Conservation (phyloP, 2,797 vertebrate genomes). For the Ctenosaura bakeri region DNA sequence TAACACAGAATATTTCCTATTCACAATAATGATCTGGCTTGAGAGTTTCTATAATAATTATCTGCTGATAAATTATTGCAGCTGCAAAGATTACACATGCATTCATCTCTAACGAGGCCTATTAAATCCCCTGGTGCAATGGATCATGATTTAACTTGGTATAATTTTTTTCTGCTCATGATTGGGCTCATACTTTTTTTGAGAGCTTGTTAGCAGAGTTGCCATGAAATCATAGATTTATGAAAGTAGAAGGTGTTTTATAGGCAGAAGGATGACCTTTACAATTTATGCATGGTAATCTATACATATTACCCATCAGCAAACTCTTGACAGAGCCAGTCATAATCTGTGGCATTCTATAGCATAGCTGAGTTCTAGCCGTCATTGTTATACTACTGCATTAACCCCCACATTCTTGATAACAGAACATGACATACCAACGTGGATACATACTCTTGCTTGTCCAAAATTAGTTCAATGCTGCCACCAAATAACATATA, state of each 20-base stretch:
- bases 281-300: neutral
- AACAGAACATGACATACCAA: neutral
- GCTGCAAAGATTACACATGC: conserved; percentile 36
- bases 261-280: conserved; percentile 16
- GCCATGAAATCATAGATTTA: conserved; percentile 12
- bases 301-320: neutral
- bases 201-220: conserved; percentile 17
- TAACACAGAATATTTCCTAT: conserved; percentile 4
- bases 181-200: neutral
- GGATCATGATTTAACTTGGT: conserved; percentile 33
- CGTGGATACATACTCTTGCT: neutral
- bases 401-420: neutral
- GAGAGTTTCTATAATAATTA: conserved; percentile 39
- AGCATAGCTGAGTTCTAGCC: neutral
- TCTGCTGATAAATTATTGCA: conserved; percentile 44
- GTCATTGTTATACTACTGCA: too few species aligned
- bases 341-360: neutral
- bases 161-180: conserved; percentile 29
- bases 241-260: neutral
- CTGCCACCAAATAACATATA: neutral
- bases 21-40: conserved; percentile 36
- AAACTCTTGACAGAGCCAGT: neutral
- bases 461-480: neutral
- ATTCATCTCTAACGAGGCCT: conserved; percentile 36
- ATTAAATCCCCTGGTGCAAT: conserved; percentile 35